phyloP scores from a whole-genome alignment of 2,113 vertebrate genomes.

The Lepisosteus osseus region DNA sequence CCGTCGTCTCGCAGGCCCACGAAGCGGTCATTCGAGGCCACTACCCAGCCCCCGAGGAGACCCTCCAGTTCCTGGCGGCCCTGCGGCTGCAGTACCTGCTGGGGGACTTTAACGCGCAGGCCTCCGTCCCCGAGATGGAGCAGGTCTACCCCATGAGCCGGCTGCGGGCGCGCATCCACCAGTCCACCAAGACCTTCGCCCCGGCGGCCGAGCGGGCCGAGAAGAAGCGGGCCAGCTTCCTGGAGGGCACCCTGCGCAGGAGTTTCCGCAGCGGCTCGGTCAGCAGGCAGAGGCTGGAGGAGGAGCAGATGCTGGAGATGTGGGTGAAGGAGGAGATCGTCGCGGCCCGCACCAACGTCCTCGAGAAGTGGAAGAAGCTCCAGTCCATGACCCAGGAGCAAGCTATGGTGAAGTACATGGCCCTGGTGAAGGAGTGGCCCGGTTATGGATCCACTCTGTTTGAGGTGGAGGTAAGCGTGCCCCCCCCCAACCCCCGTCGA shows the following conservation, averaged over 20 bases:
- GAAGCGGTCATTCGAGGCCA: slow-evolving; percentile 90
- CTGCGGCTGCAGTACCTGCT: slow-evolving; percentile 87
- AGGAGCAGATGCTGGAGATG: slow-evolving; percentile 83
- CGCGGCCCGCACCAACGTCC: slow-evolving; percentile 71
- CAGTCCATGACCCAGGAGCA: slow-evolving; percentile 87
- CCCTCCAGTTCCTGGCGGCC: slow-evolving; percentile 88
- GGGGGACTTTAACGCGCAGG: slow-evolving; percentile 70
- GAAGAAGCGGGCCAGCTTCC: slow-evolving; percentile 86
- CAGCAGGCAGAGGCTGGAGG: slow-evolving; percentile 76
- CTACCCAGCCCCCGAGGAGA: slow-evolving; percentile 92
- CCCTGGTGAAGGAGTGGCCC: slow-evolving; percentile 88
- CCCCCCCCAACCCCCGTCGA: background rate
- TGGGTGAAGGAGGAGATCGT: slow-evolving; percentile 88
- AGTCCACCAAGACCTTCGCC: slow-evolving; percentile 75
- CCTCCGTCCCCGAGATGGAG: slow-evolving; percentile 67
- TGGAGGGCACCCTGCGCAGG: slow-evolving; percentile 88
- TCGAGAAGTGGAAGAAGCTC: slow-evolving; percentile 92
- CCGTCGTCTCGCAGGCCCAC: slow-evolving; percentile 71
- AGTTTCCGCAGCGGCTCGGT: slow-evolving; percentile 83
- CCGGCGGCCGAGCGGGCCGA: slow-evolving; percentile 64
- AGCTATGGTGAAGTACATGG: slow-evolving; percentile 93
- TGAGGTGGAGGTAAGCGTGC: slow-evolving; percentile 82
- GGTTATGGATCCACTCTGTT: slow-evolving; percentile 95
- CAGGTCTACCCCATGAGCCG: slow-evolving; percentile 85
- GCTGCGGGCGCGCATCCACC: slow-evolving; percentile 82